These are phyloP conservation scores for Callyntrura guangdongensis DNA, from an alignment of 2,888 invertebrate genomes.

Conservation along the genomic window DNA sequence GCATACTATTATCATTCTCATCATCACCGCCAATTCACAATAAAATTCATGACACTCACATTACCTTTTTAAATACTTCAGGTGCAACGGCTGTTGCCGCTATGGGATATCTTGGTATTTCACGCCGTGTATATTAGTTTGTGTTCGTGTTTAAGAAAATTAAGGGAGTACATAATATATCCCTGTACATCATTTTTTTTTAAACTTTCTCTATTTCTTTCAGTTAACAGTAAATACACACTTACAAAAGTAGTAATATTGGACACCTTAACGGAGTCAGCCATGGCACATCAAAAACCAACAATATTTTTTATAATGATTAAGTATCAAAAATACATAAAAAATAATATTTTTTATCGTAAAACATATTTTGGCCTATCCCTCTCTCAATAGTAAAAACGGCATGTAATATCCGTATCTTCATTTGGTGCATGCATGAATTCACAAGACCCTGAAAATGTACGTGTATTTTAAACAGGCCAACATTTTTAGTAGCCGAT, in stretches of 20 bases:
- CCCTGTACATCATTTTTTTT: not conserved
- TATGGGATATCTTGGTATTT: not conserved
- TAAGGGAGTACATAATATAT: not conserved
- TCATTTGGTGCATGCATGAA: too few species aligned
- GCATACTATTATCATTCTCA: constrained; percentile 13
- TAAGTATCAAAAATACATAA: not conserved
- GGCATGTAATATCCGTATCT: too few species aligned
- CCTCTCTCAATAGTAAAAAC: not conserved
- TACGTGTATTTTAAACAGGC: too few species aligned
- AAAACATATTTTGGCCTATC: constrained; percentile 29
- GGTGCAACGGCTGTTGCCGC: not conserved
- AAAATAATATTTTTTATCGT: not conserved
- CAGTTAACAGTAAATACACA: not conserved
- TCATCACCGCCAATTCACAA: constrained; percentile 19
- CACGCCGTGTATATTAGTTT: not conserved
- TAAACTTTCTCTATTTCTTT: not conserved
- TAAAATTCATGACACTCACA: constrained; percentile 5
- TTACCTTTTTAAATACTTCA: not conserved
- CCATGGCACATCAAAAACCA: not conserved
- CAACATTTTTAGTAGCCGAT: too few species aligned
- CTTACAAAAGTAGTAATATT: not conserved
- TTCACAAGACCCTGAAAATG: too few species aligned
- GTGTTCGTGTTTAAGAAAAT: constrained; percentile 1
- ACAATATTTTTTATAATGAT: too few species aligned
- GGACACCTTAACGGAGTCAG: not conserved